A percentile compares a stretch with the other conserved stretches of the same genome.
Evolutionary conservation across 2,888 invertebrate genomes (phyloP).

Genomic region (Eremobia ochroleuca): DNA sequence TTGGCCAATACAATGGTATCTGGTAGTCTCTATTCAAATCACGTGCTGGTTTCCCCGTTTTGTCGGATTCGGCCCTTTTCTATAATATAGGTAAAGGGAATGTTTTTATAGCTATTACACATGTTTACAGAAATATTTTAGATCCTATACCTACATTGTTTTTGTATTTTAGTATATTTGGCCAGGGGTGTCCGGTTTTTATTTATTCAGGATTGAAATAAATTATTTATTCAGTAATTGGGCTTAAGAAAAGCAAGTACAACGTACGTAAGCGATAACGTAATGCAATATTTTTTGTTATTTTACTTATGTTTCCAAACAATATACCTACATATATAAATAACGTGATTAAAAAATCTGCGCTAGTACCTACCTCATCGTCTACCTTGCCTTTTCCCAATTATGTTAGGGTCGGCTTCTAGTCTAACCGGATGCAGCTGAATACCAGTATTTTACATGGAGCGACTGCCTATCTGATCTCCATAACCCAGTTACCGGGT

Average conservation of each 20-base stretch:
- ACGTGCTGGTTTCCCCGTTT: slow-evolving; percentile 61
- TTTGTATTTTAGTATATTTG: slow-evolving; percentile 18
- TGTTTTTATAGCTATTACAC: slow-evolving; percentile 40
- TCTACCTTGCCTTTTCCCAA: not conserved
- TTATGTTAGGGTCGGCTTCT: not conserved
- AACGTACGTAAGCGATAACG: not conserved
- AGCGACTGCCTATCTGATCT: too few relatives aligned
- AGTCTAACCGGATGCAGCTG: not conserved
- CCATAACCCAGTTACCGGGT: too few relatives aligned
- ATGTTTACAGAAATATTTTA: slow-evolving; percentile 45
- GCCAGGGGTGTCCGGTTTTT: slow-evolving; percentile 1
- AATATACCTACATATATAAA: not conserved
- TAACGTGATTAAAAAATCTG: not conserved
- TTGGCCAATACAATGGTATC: slow-evolving; percentile 57
- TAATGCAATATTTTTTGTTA: not conserved
- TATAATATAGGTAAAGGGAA: slow-evolving; percentile 48
- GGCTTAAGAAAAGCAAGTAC: not conserved
- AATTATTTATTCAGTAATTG: not conserved
- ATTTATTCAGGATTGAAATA: slow-evolving; percentile 36
- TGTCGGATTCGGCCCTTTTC: slow-evolving; percentile 46
- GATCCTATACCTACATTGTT: slow-evolving; percentile 21
- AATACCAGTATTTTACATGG: not conserved
- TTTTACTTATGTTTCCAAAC: not conserved
- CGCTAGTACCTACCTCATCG: not conserved
- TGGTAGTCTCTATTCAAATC: slow-evolving; percentile 65